A percentile compares a stretch with the other conserved stretches of the same genome.
Conservation (phyloP, 1,140 invertebrate genomes). For the Drosophila ogumai region DNA sequence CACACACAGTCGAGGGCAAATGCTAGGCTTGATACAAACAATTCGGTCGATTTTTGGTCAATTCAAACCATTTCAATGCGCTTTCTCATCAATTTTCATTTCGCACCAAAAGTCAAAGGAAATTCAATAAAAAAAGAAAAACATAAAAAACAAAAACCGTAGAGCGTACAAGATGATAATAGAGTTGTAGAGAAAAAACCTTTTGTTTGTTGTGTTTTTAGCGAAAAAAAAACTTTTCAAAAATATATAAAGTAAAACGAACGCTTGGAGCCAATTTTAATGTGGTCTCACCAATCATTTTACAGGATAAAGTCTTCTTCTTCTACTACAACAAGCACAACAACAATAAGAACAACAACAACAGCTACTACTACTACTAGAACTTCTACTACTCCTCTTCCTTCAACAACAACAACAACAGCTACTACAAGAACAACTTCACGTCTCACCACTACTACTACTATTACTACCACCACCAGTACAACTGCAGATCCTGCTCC, state of each 20-base stretch:
- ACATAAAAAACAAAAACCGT: conserved; percentile 14
- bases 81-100: conserved; percentile 15
- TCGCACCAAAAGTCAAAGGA: conserved; percentile 7
- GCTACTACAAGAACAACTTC: conserved; percentile 78
- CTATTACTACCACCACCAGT: conserved; percentile 63
- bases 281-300: conserved; percentile 85
- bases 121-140: conserved; percentile 12
- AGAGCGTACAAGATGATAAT: conserved; percentile 24
- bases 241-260: conserved; percentile 40
- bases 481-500: conserved; percentile 78
- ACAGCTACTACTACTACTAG: conserved; percentile 72
- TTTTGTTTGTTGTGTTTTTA: conserved; percentile 62
- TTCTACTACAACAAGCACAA: conserved; percentile 83
- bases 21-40: conserved; percentile 13
- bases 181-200: conserved; percentile 17
- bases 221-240: conserved; percentile 3
- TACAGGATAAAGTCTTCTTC: conserved; percentile 84
- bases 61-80: conserved; percentile 11
- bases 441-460: conserved; percentile 77
- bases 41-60: neutral
- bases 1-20: conserved; percentile 18
- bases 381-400: conserved; percentile 82
- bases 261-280: conserved; percentile 76
- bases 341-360: conserved; percentile 67
- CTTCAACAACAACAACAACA: conserved; percentile 75